Percentiles rank a stretch among this genome's conserved stretches.
Evolutionary conservation across 2,113 vertebrate species (phyloP).

Genomic region (Nansenia antarctica): DNA sequence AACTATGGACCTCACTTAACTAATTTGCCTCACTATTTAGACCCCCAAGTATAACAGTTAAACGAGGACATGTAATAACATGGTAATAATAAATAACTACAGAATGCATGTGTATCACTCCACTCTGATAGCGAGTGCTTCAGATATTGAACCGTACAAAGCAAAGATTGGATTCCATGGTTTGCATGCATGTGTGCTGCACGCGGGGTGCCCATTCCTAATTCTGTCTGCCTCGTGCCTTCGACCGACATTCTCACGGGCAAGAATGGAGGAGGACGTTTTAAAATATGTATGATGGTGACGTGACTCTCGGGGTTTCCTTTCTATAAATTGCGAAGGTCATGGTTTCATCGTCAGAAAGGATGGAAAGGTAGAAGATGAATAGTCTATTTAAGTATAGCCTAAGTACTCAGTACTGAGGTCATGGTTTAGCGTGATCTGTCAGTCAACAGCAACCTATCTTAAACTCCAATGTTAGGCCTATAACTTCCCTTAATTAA

Average conservation of each 20-base stretch:
- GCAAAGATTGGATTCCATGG: constrained; percentile 25
- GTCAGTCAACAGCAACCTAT: background rate
- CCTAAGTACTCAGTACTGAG: background rate
- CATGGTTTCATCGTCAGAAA: constrained; percentile 51
- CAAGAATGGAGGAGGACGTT: constrained; percentile 22
- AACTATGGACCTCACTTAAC: background rate
- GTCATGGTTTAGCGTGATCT: background rate
- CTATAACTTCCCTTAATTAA: too few relatives aligned
- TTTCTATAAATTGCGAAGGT: constrained; percentile 69
- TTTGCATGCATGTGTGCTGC: constrained; percentile 24
- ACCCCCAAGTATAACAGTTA: background rate
- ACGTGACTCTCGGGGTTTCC: constrained; percentile 70
- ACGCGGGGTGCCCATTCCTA: constrained; percentile 20
- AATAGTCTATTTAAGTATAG: constrained; percentile 19
- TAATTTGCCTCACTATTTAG: background rate
- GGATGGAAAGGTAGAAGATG: constrained; percentile 51
- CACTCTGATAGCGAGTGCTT: constrained; percentile 6
- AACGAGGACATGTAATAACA: background rate
- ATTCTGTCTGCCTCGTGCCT: constrained; percentile 36
- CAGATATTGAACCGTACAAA: constrained; percentile 6
- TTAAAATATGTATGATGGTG: constrained; percentile 52
- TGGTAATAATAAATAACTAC: background rate
- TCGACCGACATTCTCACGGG: constrained; percentile 18
- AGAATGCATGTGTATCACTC: constrained; percentile 2
- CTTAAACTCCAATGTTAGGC: background rate